A percentile compares a stretch with the other conserved stretches of the same genome.
Evolutionary conservation across 2,888 invertebrate species (phyloP).

Genomic region (Graphium colonna): DNA sequence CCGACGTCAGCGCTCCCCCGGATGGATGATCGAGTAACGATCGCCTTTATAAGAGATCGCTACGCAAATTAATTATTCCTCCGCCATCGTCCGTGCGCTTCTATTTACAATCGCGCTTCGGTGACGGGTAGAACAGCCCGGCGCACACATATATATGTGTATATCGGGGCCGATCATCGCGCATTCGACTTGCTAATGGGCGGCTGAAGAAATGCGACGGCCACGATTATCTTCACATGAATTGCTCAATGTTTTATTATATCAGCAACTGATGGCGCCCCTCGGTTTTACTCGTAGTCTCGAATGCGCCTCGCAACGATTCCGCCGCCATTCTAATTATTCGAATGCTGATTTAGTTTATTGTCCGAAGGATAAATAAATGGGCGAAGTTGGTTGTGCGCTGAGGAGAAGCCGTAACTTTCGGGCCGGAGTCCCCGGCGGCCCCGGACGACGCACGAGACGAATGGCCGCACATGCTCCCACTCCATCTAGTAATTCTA

Average conservation of each 20-base stretch:
- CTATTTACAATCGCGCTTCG: conserved; percentile 3
- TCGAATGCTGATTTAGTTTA: background rate
- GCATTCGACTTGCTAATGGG: background rate
- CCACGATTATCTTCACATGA: background rate
- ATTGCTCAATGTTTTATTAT: background rate
- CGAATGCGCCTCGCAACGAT: background rate
- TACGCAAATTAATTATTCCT: background rate
- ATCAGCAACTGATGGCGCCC: background rate
- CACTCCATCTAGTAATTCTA: too few relatives aligned
- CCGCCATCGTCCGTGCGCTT: background rate
- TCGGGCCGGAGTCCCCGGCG: background rate
- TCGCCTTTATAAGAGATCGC: background rate
- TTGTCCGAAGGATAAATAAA: background rate
- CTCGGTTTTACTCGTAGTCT: background rate
- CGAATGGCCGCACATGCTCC: background rate
- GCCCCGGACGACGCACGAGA: background rate
- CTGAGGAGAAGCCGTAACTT: background rate
- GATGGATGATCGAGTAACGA: conserved; percentile 2
- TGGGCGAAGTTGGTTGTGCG: background rate
- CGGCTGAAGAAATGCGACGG: background rate
- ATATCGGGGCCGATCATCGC: background rate
- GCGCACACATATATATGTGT: background rate
- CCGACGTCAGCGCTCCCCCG: background rate
- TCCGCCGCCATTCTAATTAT: background rate
- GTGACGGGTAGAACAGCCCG: background rate